Evolutionary conservation across 2,113 vertebrate genomes (phyloP).

Genomic region (Peromyscus polionotus): DNA sequence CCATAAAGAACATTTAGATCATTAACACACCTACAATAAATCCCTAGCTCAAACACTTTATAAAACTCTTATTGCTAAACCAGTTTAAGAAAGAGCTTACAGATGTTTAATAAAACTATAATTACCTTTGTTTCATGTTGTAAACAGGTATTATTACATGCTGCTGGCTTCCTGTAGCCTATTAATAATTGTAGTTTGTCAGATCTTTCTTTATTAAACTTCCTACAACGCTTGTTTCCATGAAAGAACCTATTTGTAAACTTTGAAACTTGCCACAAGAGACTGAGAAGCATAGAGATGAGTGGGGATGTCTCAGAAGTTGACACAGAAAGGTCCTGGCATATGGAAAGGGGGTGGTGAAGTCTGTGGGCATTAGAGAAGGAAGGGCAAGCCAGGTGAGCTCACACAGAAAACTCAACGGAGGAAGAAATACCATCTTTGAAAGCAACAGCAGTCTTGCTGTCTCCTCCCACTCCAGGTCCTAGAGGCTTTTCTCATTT

Average conservation of each 20-base stretch:
- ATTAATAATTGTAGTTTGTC: constrained; percentile 22
- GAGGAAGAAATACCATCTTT: background rate
- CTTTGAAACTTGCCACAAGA: background rate
- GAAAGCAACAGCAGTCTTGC: background rate
- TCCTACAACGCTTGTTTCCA: background rate
- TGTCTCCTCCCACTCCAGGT: background rate
- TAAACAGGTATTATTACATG: constrained; percentile 43
- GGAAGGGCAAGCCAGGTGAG: background rate
- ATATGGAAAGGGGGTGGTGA: background rate
- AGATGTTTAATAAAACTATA: constrained; percentile 46
- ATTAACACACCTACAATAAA: background rate
- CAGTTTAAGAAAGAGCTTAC: constrained; percentile 43
- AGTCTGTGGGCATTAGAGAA: background rate
- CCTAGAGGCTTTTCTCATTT: background rate
- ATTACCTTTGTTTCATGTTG: constrained; percentile 44
- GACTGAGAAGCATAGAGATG: background rate
- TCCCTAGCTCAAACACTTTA: background rate
- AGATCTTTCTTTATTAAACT: constrained; percentile 15
- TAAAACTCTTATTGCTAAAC: constrained; percentile 24
- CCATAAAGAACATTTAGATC: background rate
- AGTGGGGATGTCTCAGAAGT: background rate
- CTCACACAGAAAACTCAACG: background rate
- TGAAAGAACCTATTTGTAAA: constrained; percentile 24
- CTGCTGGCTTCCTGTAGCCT: constrained; percentile 16
- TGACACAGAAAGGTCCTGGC: background rate